Percentiles rank a stretch among this genome's conserved stretches.
Conservation (phyloP, 2,888 invertebrate genomes). For the Lasioglossum figueresi region DNA sequence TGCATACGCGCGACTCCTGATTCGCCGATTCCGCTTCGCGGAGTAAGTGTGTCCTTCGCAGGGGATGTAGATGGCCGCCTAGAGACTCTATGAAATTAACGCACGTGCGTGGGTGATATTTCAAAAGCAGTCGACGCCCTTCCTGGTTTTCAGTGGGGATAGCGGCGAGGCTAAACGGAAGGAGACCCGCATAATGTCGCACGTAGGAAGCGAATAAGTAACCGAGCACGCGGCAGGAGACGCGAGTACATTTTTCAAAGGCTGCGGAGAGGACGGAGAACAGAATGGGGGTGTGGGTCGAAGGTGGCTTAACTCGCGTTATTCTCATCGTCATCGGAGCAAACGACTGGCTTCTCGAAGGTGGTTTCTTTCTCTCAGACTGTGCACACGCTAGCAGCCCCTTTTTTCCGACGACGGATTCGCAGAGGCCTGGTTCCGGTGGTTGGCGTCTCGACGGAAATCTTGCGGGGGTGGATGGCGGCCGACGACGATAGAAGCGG, state of each 20-base stretch:
- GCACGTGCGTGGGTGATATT: constrained; percentile 12
- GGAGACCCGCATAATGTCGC: background rate
- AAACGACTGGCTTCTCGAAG: constrained; percentile 62
- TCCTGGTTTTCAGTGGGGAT: background rate
- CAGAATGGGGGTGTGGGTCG: constrained; percentile 25
- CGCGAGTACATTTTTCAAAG: constrained; percentile 34
- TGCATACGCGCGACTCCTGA: background rate
- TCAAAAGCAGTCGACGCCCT: constrained; percentile 14
- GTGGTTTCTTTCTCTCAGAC: constrained; percentile 35
- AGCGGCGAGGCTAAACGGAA: constrained; percentile 13
- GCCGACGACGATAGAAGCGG: constrained; percentile 22
- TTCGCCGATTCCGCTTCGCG: background rate
- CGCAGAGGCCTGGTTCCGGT: constrained; percentile 38
- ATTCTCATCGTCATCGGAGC: constrained; percentile 57
- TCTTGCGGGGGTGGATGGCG: constrained; percentile 44
- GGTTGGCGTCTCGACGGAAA: constrained; percentile 56
- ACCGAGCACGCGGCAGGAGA: background rate
- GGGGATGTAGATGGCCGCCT: background rate
- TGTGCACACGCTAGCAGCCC: background rate
- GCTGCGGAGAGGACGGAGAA: background rate
- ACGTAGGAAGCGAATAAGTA: background rate
- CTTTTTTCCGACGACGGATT: constrained; percentile 4
- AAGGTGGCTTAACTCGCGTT: constrained; percentile 62
- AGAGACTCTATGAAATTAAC: constrained; percentile 9
- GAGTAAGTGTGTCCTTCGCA: background rate